Percentiles rank a stretch among this genome's conserved stretches.
These are phyloP conservation scores for Hemiprocne comata DNA, from an alignment of 2,113 vertebrate genomes.

Conservation along the genomic window DNA sequence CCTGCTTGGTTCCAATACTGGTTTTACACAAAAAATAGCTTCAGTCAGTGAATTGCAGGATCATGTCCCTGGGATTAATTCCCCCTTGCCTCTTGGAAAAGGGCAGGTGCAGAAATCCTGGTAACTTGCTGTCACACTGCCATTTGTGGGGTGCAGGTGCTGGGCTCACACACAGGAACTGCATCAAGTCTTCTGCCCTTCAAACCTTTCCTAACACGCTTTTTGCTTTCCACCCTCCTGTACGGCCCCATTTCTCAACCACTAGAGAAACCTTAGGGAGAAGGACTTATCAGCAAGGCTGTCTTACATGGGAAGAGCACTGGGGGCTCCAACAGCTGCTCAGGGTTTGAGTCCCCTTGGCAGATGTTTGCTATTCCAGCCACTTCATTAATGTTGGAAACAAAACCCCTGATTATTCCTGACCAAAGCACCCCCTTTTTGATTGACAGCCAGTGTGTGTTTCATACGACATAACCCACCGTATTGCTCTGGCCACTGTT, in stretches of 20 bases:
- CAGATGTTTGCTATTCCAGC: slow-evolving; percentile 80
- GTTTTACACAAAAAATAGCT: neutral
- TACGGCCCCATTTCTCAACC: neutral
- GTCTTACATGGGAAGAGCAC: slow-evolving; percentile 3
- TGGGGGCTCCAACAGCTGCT: slow-evolving; percentile 77
- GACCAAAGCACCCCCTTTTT: slow-evolving; percentile 59
- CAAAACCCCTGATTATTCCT: slow-evolving; percentile 73
- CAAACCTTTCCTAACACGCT: neutral
- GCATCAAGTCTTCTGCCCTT: neutral
- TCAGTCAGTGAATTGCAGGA: neutral
- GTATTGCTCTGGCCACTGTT: neutral
- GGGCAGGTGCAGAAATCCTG: neutral
- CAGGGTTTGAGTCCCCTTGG: slow-evolving; percentile 69
- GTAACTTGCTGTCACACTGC: fast-evolving
- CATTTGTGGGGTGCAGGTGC: neutral
- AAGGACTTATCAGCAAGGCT: neutral
- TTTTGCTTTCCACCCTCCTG: neutral
- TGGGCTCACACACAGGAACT: fast-evolving
- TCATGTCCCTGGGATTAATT: neutral
- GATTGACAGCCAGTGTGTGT: slow-evolving; percentile 79
- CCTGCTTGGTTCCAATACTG: neutral
- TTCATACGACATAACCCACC: neutral
- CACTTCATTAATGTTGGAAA: slow-evolving; percentile 80
- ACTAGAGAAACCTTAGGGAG: neutral
- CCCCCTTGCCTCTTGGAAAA: neutral